Evolutionary conservation across 2,888 invertebrate genomes (phyloP).

Genomic region (Ectobius pallidus): DNA sequence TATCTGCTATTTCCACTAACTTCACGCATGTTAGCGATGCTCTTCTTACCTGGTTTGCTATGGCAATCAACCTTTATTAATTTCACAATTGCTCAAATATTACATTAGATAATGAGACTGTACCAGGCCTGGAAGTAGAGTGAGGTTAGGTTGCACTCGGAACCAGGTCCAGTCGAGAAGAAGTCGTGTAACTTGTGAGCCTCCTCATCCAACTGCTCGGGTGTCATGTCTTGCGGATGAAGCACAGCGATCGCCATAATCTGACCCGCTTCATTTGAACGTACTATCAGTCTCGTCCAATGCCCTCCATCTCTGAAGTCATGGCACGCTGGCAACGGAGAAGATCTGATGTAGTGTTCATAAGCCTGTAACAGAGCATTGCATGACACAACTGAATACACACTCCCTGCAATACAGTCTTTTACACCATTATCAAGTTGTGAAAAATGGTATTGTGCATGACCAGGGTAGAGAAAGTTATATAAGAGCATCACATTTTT

Average conservation of each 20-base stretch:
- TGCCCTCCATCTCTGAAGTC: constrained; percentile 56
- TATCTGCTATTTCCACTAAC: too few relatives aligned
- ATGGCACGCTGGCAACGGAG: constrained; percentile 52
- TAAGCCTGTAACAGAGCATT: constrained; percentile 48
- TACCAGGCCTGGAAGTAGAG: constrained; percentile 50
- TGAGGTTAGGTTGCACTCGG: constrained; percentile 45
- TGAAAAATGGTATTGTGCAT: too few relatives aligned
- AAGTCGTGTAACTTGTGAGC: constrained; percentile 46
- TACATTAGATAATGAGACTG: too few relatives aligned
- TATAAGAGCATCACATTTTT: too few relatives aligned
- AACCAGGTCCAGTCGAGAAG: constrained; percentile 46
- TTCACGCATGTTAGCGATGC: too few relatives aligned
- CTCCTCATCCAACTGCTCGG: constrained; percentile 46
- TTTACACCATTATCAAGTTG: too few relatives aligned
- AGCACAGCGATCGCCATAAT: constrained; percentile 56
- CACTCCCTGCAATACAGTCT: too few relatives aligned
- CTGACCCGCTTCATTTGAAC: constrained; percentile 54
- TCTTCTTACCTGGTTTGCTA: too few relatives aligned
- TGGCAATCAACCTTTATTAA: too few relatives aligned
- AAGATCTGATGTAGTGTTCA: constrained; percentile 53
- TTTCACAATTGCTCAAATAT: too few relatives aligned
- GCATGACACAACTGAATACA: constrained; percentile 7
- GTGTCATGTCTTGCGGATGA: constrained; percentile 52
- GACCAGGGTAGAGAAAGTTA: too few relatives aligned
- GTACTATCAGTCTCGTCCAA: constrained; percentile 60